phyloP scores from a whole-genome alignment of 1,140 invertebrate genomes.

The Holcopasites calliopsidis region DNA sequence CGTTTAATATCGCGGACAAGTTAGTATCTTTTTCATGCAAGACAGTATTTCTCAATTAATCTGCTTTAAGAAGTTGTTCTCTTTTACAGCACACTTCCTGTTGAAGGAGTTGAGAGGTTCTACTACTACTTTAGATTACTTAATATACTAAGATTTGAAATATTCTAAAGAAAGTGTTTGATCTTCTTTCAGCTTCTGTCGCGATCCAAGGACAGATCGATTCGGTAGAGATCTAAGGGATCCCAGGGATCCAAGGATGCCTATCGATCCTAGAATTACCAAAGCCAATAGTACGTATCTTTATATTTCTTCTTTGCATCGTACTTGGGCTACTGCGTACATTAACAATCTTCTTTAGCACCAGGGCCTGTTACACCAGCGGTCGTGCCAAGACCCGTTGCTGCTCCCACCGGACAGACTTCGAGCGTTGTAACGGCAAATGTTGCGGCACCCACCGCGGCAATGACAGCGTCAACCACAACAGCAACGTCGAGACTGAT shows the following conservation, averaged over 20 bases:
- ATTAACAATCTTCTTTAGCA: constrained; percentile 66
- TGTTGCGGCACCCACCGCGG: constrained; percentile 59
- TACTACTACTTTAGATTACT: constrained; percentile 30
- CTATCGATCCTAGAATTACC: constrained; percentile 84
- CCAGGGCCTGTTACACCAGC: constrained; percentile 68
- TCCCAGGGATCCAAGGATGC: constrained; percentile 82
- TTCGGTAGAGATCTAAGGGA: constrained; percentile 83
- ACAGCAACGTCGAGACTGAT: constrained; percentile 74
- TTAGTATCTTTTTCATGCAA: constrained; percentile 58
- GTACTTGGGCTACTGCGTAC: no score
- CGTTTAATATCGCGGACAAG: constrained; percentile 74
- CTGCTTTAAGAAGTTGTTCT: constrained; percentile 53
- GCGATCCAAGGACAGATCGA: constrained; percentile 80
- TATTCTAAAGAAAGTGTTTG: constrained; percentile 7
- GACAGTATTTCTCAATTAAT: constrained; percentile 1
- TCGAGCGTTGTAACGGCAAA: constrained; percentile 53
- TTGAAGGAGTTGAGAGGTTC: constrained; percentile 78
- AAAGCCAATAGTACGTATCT: constrained; percentile 76
- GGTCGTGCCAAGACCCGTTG: constrained; percentile 72
- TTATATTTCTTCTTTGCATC: neutral
- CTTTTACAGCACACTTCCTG: constrained; percentile 74
- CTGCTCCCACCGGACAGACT: constrained; percentile 64
- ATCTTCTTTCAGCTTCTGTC: constrained; percentile 73
- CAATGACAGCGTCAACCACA: constrained; percentile 63
- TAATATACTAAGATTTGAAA: neutral